These are phyloP conservation scores for Gymnothorax reevesii DNA, from an alignment of 2,797 vertebrate species.

Conservation along the genomic window DNA sequence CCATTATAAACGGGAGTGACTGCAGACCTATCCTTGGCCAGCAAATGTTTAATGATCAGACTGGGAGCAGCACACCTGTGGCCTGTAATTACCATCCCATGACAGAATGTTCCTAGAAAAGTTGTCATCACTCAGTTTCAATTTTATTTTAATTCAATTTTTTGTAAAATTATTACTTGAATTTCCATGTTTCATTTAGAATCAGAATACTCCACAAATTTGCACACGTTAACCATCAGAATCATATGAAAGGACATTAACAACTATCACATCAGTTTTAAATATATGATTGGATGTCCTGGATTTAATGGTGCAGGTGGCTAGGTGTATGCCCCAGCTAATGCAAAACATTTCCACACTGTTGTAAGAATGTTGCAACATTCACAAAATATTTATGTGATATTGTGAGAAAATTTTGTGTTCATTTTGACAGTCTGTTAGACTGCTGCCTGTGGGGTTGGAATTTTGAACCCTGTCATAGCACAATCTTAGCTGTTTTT, in stretches of 20 bases:
- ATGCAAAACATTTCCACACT: too few relatives aligned
- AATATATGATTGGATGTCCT: background rate
- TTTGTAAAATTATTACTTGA: background rate
- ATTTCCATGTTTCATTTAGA: background rate
- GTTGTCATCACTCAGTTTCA: constrained; percentile 12
- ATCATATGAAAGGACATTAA: constrained; percentile 2
- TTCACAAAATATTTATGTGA: too few relatives aligned
- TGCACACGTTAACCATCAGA: background rate
- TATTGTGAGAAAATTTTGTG: too few relatives aligned
- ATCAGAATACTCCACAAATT: background rate
- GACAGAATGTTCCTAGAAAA: constrained; percentile 26
- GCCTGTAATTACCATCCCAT: constrained; percentile 52
- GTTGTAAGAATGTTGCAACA: too few relatives aligned
- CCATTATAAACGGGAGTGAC: constrained; percentile 38
- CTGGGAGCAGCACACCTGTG: constrained; percentile 67
- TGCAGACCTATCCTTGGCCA: constrained; percentile 46
- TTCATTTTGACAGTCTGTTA: too few relatives aligned
- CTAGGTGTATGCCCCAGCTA: background rate
- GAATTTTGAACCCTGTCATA: background rate
- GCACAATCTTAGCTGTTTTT: too few relatives aligned
- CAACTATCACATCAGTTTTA: background rate
- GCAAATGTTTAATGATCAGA: constrained; percentile 66
- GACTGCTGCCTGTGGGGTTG: background rate
- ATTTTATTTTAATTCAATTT: background rate
- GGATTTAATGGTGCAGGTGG: background rate